A percentile compares a stretch with the other conserved stretches of the same genome.
phyloP scores from a whole-genome alignment of 2,113 vertebrate species.

The Upupa epops region DNA sequence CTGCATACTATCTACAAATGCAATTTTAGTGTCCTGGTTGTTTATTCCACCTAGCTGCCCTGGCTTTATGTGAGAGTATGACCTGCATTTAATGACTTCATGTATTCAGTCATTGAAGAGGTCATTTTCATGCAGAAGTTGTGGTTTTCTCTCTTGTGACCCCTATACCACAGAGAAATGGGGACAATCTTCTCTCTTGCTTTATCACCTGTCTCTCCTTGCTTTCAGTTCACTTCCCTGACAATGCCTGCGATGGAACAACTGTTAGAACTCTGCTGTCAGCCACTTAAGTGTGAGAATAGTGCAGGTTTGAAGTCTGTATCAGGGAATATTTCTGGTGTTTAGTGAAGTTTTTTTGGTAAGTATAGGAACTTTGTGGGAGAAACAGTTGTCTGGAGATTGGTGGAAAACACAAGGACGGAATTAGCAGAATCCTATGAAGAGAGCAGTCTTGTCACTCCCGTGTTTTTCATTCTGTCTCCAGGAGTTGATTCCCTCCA shows the following conservation, averaged over 20 bases:
- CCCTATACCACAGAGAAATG: background rate
- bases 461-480: constrained; percentile 85
- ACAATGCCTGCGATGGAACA: background rate
- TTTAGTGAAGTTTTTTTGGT: background rate
- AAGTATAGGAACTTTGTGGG: constrained; percentile 78
- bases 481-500: constrained; percentile 80
- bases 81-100: background rate
- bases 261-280: background rate
- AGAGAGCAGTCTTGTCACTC: constrained; percentile 74
- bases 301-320: background rate
- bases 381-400: constrained; percentile 79
- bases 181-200: background rate
- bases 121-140: background rate
- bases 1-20: background rate
- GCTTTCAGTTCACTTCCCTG: background rate
- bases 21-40: background rate
- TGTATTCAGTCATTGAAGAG: background rate
- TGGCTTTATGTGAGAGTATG: background rate
- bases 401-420: constrained; percentile 68
- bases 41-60: background rate
- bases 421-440: constrained; percentile 80
- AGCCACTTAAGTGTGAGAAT: background rate
- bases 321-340: background rate
- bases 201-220: background rate
- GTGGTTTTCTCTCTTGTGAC: background rate